A percentile compares a stretch with the other conserved stretches of the same genome.
Evolutionary conservation across 2,888 invertebrate genomes (phyloP).

Genomic region (Micoletzkya japonica): DNA sequence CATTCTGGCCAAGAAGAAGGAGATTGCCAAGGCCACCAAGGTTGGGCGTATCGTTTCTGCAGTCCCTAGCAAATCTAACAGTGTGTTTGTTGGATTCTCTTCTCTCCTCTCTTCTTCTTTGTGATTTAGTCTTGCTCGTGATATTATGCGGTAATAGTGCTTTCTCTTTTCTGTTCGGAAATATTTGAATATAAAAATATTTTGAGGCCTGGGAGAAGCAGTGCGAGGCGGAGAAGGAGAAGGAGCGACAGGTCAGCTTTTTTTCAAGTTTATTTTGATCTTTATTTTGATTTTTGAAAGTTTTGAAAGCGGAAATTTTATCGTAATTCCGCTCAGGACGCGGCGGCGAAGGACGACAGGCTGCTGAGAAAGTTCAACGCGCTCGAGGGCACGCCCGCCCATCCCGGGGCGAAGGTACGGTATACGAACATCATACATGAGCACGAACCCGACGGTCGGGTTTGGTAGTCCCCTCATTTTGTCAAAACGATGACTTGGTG

Average conservation of each 20-base stretch:
- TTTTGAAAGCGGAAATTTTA: neutral
- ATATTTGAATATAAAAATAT: neutral
- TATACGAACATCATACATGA: neutral
- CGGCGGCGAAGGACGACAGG: conserved; percentile 24
- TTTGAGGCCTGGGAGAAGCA: conserved; percentile 38
- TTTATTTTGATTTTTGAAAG: neutral
- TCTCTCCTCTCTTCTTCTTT: no score
- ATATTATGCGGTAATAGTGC: no score
- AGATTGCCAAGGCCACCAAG: conserved; percentile 84
- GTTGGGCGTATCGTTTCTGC: no score
- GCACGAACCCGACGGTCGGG: neutral
- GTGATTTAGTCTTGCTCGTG: no score
- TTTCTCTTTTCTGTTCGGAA: no score
- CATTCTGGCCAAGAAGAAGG: conserved; percentile 88
- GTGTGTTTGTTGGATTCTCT: no score
- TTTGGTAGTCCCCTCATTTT: no score
- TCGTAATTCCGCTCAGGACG: neutral
- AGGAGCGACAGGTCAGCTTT: conserved; percentile 32
- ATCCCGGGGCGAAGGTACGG: conserved; percentile 36
- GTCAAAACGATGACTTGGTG: no score
- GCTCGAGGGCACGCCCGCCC: conserved; percentile 44
- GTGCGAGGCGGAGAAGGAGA: conserved; percentile 42
- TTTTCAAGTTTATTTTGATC: neutral
- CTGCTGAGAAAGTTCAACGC: conserved; percentile 40
- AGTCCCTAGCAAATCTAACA: no score